Base-by-base conservation (phyloP, 2,797 vertebrate species). In the Fundulus diaphanus region DNA sequence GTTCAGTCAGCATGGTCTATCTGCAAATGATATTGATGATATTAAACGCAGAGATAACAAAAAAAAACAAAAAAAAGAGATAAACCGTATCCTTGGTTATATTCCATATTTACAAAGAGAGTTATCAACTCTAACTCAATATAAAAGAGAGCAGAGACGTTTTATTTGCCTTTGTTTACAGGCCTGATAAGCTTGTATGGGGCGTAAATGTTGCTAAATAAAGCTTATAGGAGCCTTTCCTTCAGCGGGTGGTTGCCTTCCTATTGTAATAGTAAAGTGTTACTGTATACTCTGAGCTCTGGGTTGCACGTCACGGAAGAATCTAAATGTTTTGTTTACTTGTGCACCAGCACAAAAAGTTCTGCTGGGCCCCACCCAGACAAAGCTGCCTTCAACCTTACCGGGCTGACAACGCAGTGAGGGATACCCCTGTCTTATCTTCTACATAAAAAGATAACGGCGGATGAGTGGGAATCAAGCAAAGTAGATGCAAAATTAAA, bases 231-330 rank as follows among this genome's bases (percentile, higher is more conserved):
- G 11, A 76, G 31, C 54, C 73, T 48, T 61, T 29, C 44, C 40
- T 51, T 35, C 27, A 56, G 15, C 29, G 0, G 68, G 52, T 18
- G 6, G 7, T 18, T 65, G 0, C 16, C 37, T 67, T 68, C 56
- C 52, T 54, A 18, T 31, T 68, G 57, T 11, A 37, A 72, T 46
- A 12, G 27, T 27, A 48, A 5, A 18, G 72, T 31, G 31, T 56
- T 37, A 27, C 67, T 65, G 18, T 42, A 22, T 74, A 29, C 54
- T 54, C 54, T 37, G 27, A 70, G 51, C 66, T 66, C 31, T 22
- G 54, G 76, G 54, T 77, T 77, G 37, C 66, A 57, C 73, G 81
- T 86, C 85, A 90, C 27, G 31, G 29, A 81, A 61, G 59, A 66
- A 70, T 74, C 27, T 16, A 76, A 74, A 68, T 40, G 68, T 44